Percentiles rank a stretch among this genome's conserved stretches.
Evolutionary conservation across 2,113 vertebrate genomes (phyloP).

Genomic region (Pachyramphus minor): DNA sequence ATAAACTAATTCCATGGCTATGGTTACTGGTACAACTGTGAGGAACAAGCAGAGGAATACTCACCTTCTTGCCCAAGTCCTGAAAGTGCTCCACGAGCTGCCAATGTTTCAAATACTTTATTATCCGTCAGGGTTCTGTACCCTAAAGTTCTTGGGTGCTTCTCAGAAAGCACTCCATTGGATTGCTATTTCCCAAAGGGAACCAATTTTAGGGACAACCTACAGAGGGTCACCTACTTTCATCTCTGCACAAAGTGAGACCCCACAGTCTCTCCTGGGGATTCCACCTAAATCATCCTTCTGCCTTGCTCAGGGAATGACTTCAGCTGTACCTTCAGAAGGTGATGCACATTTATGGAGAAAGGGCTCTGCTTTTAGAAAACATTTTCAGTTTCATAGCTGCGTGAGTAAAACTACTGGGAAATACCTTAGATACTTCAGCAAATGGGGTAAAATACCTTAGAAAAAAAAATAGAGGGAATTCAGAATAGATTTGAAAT

Average conservation of each 20-base stretch:
- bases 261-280: not conserved
- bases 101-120: not conserved
- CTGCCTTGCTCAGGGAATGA: not conserved
- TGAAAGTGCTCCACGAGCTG: not conserved
- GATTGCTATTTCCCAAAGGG: not conserved
- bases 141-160: not conserved
- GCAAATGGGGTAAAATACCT: not conserved
- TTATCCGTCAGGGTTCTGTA: not conserved
- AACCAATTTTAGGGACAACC: not conserved
- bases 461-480: not conserved
- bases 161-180: not conserved
- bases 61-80: not conserved
- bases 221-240: not conserved
- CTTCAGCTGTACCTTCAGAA: not conserved
- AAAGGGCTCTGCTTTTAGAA: not conserved
- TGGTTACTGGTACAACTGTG: not conserved
- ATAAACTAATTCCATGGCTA: not conserved
- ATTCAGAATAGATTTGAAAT: not conserved
- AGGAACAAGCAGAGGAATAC: not conserved
- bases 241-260: not conserved
- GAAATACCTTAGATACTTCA: not conserved
- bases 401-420: not conserved
- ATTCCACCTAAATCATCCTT: not conserved
- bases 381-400: not conserved
- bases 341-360: not conserved